Evolutionary conservation across 2,113 vertebrate species (phyloP), one percentile per base, ranked within the genome.

Genomic region (Burhinus oedicnemus): DNA sequence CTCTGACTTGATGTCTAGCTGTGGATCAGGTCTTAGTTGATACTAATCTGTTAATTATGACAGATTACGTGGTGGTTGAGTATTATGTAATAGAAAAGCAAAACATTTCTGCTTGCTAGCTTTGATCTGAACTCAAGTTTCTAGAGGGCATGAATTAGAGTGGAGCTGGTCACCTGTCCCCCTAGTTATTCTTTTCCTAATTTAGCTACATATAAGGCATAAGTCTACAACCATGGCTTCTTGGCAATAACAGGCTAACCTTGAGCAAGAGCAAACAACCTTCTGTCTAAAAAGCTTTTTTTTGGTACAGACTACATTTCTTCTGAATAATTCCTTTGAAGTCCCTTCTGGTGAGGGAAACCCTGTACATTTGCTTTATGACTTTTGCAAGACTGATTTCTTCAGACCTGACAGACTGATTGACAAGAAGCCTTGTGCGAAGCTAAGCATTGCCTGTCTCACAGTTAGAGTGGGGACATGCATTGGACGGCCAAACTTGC

Each of bases 91-190:
- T 36, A 94, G 69, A 81, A 94, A 95, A 93, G 52, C 26, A 84
- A 87, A 95, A 87, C 15, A 89, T 75, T 95, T 93, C 80, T 84
- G 3, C 47, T 84, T 72, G 16, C 76, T 92, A 60, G 51, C 57
- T 97, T 94, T 95, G 72, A 93, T 95, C 86, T 93, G 83, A 95
- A 90, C 30, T 84, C 89, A 71, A 86, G 38, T 90, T 84, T 96
- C 83, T 75, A 57, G 86, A 89, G 72, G 92, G 61, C 52, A 84
- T 54, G 70, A 84, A 92, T 96, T 83, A 87, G 49, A n/a, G 38
- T 93, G 40, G 65, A 89, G n/a, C 21, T 92, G 54, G 34, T 92
- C 85, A 93, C 36, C 65, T 82, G 40, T 79, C 78, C 71, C 57
- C 30, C n/a, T 34, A 69, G 34, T 87, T 86, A 68, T 55, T 86